A percentile compares a stretch with the other conserved stretches of the same genome.
Evolutionary conservation across 2,797 vertebrate species (phyloP).

Genomic region (Pseudocheirus occidentalis): DNA sequence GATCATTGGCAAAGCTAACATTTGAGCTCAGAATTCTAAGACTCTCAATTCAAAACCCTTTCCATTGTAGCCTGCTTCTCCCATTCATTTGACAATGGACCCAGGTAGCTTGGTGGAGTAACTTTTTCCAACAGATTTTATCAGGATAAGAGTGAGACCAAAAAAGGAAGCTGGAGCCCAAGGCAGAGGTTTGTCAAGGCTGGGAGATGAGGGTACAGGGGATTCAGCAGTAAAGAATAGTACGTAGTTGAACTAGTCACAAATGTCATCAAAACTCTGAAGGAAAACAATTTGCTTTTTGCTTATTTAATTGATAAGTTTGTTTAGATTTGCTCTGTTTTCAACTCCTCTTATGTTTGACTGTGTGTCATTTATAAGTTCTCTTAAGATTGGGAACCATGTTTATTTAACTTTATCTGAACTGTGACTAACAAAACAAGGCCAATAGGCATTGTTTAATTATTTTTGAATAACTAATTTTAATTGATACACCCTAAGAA

Average conservation of each 20-base stretch:
- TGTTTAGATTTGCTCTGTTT: conserved; percentile 25
- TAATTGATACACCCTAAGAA: conserved; percentile 22
- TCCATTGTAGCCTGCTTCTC: background rate
- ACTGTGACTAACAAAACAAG: conserved; percentile 19
- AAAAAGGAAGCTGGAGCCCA: background rate
- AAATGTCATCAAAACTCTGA: background rate
- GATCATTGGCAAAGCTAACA: background rate
- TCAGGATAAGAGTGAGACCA: background rate
- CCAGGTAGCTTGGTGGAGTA: background rate
- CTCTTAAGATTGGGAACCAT: background rate
- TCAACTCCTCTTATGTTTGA: background rate
- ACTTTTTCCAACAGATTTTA: background rate
- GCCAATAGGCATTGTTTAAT: background rate
- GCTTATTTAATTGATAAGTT: conserved; percentile 26
- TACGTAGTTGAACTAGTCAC: background rate
- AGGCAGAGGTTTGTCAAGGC: background rate
- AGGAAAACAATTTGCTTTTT: background rate
- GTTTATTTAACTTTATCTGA: conserved; percentile 16
- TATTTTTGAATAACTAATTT: background rate
- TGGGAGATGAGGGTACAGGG: background rate
- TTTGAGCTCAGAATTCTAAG: background rate
- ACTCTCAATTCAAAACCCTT: background rate
- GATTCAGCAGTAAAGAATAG: background rate
- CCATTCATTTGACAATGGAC: background rate
- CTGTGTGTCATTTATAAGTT: background rate